phyloP scores from a whole-genome alignment of 2,888 invertebrate species.

The Melanostoma mellinum region DNA sequence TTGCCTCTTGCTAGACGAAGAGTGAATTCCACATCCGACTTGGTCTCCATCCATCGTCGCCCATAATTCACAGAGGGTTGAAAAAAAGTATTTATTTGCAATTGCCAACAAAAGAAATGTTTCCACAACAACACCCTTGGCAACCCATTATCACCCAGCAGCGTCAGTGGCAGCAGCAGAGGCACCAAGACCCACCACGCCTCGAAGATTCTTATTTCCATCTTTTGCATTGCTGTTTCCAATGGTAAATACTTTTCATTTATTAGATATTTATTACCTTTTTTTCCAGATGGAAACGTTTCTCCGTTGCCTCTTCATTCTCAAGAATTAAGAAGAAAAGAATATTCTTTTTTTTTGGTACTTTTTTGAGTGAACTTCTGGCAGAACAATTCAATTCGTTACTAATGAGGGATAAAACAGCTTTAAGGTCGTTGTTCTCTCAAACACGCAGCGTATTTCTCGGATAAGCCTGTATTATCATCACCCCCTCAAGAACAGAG shows the following conservation, averaged over 20 bases:
- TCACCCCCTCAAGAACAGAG: background rate
- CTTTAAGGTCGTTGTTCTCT: constrained; percentile 17
- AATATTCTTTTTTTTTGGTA: background rate
- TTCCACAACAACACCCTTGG: constrained; percentile 34
- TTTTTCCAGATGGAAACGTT: constrained; percentile 57
- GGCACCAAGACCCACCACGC: background rate
- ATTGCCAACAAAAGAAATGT: constrained; percentile 48
- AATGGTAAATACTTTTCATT: constrained; percentile 56
- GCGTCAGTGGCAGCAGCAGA: too few relatives aligned
- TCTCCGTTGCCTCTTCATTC: constrained; percentile 7
- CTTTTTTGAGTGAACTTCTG: background rate
- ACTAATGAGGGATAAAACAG: constrained; percentile 23
- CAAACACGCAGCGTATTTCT: constrained; percentile 16
- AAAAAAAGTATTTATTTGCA: constrained; percentile 20
- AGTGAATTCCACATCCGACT: constrained; percentile 23
- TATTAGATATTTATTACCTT: constrained; percentile 68
- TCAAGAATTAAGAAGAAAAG: background rate
- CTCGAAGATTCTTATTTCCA: constrained; percentile 18
- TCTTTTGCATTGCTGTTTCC: constrained; percentile 19
- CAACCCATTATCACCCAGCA: background rate
- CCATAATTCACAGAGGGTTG: background rate
- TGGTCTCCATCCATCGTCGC: constrained; percentile 27
- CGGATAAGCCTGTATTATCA: background rate
- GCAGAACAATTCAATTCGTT: constrained; percentile 37
- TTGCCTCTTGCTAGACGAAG: too few relatives aligned